Evolutionary conservation across 2,797 vertebrate genomes (phyloP), one percentile per base, ranked within the genome.

Genomic region (Xyrichtys novacula): DNA sequence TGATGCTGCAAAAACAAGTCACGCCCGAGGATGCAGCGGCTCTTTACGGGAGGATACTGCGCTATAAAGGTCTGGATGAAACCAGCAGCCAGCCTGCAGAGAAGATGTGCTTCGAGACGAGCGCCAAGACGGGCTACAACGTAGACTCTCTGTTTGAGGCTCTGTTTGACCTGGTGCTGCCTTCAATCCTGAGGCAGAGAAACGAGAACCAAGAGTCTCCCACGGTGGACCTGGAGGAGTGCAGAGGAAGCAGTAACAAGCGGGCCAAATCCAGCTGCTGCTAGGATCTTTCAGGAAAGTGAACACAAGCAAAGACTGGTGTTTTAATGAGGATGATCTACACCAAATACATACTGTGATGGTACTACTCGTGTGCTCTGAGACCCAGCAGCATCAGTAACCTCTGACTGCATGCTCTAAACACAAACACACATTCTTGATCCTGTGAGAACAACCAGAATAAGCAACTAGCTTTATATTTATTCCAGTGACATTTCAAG

Each of bases 71-170:
- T 90, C 86, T 96, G 73, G 96, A 98, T 0, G 97, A 97, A 60
- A 92, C 89, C 63, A 92, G 80, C 36, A 91, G 93, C 59, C 93
- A 96, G 0, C 93, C 96, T 0, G 97, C 97, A 0, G 96, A 98
- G 72, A 95, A 89, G 73, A 95, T 98, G 96, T 98, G 97, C 90
- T 99, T 99, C 6, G 97, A 99, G 94, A 99, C 97, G 1, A 99
- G 98, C 0, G 97, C 98, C 17, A 99, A 98, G 89, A 97, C 96
- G 0, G 97, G 97, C 1, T 93, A 96, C 83, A 97, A 96, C 0
- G 97, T 99, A 85, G 98, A 99, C 71, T 38, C 83, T 31, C 89
- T 99, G 82, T 99, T 99, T 16, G 97, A 99, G 86, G 95, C 94
- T 0, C 64, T 99, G 53, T 98, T 99, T 11, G 96, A 98, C 36